Evolutionary conservation across 1,140 invertebrate genomes (phyloP).

Genomic region (Diachasma alloeum): DNA sequence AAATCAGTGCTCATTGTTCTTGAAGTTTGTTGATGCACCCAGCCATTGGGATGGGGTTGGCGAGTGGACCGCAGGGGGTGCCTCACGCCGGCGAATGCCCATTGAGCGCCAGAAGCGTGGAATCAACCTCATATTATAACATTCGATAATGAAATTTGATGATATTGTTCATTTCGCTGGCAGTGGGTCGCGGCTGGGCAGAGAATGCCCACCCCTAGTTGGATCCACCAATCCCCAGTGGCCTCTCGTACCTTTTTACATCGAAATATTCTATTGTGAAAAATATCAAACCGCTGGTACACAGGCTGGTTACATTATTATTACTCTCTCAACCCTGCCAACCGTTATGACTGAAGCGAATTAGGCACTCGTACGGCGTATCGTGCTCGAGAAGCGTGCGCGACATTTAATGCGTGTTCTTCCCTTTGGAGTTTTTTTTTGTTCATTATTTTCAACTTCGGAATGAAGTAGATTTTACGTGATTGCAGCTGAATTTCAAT

Average conservation of each 20-base stretch:
- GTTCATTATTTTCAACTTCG: background rate
- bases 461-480: background rate
- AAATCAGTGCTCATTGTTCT: background rate
- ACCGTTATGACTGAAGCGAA: constrained; percentile 23
- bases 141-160: constrained; percentile 65
- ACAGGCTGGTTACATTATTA: constrained; percentile 43
- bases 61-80: constrained; percentile 22
- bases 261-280: constrained; percentile 48
- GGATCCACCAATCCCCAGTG: constrained; percentile 8
- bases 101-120: constrained; percentile 3
- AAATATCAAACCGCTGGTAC: constrained; percentile 48
- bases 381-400: constrained; percentile 26
- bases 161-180: constrained; percentile 64
- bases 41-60: constrained; percentile 16
- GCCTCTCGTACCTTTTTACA: background rate
- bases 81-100: background rate
- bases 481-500: too few species aligned
- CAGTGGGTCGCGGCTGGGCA: constrained; percentile 7
- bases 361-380: constrained; percentile 12
- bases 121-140: constrained; percentile 63
- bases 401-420: constrained; percentile 47
- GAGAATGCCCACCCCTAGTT: constrained; percentile 24
- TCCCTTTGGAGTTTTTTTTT: constrained; percentile 22
- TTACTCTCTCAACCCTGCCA: constrained; percentile 31
- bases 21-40: background rate